Evolutionary conservation across 2,888 invertebrate species (phyloP), one percentile per base, ranked within the genome.

Genomic region (Trissolcus brochymenae): DNA sequence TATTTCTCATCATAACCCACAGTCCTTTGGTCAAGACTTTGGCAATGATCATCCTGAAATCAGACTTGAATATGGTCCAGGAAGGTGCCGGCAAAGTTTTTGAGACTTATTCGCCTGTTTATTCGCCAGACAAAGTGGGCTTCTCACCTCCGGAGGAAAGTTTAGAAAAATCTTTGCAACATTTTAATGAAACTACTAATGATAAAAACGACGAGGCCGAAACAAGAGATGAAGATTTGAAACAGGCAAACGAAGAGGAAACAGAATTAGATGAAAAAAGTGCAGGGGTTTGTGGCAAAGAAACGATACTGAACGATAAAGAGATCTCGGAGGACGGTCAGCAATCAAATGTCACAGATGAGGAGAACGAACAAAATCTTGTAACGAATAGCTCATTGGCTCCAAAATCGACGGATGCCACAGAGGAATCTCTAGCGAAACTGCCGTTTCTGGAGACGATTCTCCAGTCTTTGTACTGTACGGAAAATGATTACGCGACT

Each of bases 401-500:
- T 7, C 78, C 72, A 62, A 83, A 80, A 60, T 64, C 67, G 11
- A 64, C 29, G 1, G 62, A 53, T 19, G 57, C 75, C 1, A 74
- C 81, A 9, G 81, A 83, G 60, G 90, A 86, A 71, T 90, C 91
- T 49, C 89, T 92, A 55, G 90, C 91, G 19, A 92, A 91, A 80
- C 93, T 94, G 83, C 95, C 97, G 0, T 98, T 98, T 90, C 90
- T 98, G 81, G 96, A 97, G 88, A 95, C 96, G 4, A 93, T 98
- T 57, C 91, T 98, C 75, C 94, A 95, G 82, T 94, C 97, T 0
- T 90, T 99, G 81, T 95, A 96, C 85, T 96, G 97, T 87, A 92
- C 91, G 11, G 97, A 98, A 86, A 98, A 98, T 89, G 99, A 99
- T 91, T 98, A 99, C 87, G 93, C 95, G 54, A 94, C 98, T 6